Evolutionary conservation across 2,113 vertebrate species (phyloP), one percentile per base, ranked within the genome.

Genomic region (Furnarius figulus): DNA sequence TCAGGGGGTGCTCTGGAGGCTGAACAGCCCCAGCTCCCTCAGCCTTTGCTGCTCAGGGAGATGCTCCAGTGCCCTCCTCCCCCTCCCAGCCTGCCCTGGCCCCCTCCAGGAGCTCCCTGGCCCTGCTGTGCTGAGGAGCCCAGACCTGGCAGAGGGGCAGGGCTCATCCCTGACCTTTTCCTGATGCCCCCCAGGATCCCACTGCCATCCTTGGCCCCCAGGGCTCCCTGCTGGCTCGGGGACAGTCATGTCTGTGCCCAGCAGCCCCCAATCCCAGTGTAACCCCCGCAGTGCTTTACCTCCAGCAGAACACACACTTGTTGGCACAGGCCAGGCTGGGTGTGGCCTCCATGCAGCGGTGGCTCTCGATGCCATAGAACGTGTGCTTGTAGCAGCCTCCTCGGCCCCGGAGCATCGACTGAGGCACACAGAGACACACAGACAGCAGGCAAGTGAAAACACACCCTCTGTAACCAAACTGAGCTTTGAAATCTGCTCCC

Each of bases 281-380:
- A 87, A 35, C 6, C 27, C 82, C 17, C 37, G 5, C 35, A 33
- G 25, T 40, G 20, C 25, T 70, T 96, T 90, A 99, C 99, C 99
- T 99, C 99, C 99, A 99, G 96, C 99, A 99, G 96, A 99, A 99
- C 83, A 99, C 98, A 20, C 99, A 99, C 87, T 99, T 99, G 97
- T 99, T 99, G 6, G 99, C 99, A 44, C 99, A 99, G 19, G 99
- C 99, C 79, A 99, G 97, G 95, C 99, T 99, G 0, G 99, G 99
- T 0, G 99, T 99, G 27, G 99, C 98, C 97, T 99, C 99, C 99
- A 99, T 99, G 98, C 99, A 99, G 46, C 99, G 98, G 83, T 99
- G 99, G 71, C 99, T 99, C 97, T 99, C 99, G 0, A 99, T 99
- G 9, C 99, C 99, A 1, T 99, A 99, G 93, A 99, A 99, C 0